phyloP scores from a whole-genome alignment of 1,140 invertebrate genomes.

The Trypoxylus dichotomus region DNA sequence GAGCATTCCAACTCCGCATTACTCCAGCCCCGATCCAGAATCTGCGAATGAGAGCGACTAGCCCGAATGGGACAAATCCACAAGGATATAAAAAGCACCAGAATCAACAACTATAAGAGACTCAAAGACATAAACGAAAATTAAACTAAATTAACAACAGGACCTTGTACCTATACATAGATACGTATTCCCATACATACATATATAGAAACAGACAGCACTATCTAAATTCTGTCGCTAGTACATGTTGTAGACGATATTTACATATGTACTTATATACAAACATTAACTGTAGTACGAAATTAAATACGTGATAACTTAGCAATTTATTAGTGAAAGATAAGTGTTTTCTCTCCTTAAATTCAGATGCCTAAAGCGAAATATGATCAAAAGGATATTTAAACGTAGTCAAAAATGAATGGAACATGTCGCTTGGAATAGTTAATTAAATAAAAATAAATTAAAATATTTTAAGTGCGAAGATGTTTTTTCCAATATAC shows the following conservation, averaged over 20 bases:
- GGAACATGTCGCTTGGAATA: background rate
- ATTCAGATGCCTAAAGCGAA: background rate
- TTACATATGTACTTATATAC: too few relatives aligned
- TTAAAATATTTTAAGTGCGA: too few relatives aligned
- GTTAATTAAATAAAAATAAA: too few relatives aligned
- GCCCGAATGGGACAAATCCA: constrained; percentile 49
- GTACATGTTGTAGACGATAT: background rate
- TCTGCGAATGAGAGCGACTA: constrained; percentile 47
- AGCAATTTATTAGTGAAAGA: background rate
- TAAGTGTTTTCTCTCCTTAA: background rate
- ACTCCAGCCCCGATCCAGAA: constrained; percentile 43
- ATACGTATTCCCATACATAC: background rate
- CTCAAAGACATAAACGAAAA: background rate
- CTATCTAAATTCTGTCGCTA: background rate
- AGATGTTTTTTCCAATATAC: too few relatives aligned
- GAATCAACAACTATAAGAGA: background rate
- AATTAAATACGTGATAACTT: background rate
- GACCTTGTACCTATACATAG: background rate
- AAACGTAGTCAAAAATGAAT: background rate
- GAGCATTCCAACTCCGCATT: constrained; percentile 45
- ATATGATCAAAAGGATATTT: background rate
- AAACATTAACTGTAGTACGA: background rate
- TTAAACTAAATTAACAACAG: background rate
- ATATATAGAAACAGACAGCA: background rate
- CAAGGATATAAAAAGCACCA: constrained; percentile 44